Percentiles rank a stretch among this genome's conserved stretches.
Evolutionary conservation across 23 tunicate species (phyloP).

Genomic region (Halocynthia roretzi): DNA sequence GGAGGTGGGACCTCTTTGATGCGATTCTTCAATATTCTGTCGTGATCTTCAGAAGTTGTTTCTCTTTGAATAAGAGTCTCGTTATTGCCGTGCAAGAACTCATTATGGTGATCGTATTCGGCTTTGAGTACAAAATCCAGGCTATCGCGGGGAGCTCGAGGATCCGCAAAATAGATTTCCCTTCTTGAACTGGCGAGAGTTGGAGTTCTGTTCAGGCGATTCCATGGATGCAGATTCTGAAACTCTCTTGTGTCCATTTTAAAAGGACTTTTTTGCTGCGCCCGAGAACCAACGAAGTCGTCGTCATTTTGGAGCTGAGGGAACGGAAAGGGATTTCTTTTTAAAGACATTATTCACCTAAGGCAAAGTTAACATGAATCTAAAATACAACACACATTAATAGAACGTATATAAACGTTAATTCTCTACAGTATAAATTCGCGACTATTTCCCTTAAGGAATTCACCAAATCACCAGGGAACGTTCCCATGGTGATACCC

Average conservation of each 20-base stretch:
- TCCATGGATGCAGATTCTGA: slow-evolving; percentile 70
- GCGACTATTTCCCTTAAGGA: too few relatives aligned
- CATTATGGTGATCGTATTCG: slow-evolving; percentile 74
- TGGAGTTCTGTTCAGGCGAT: slow-evolving; percentile 51
- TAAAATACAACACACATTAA: too few relatives aligned
- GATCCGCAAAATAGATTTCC: slow-evolving; percentile 75
- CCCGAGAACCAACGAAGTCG: slow-evolving; percentile 55
- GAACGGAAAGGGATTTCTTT: slow-evolving; percentile 84
- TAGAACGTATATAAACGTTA: too few relatives aligned
- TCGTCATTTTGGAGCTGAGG: slow-evolving; percentile 81
- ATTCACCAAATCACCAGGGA: too few relatives aligned
- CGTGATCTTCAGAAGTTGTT: slow-evolving; percentile 62
- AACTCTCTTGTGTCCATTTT: slow-evolving; percentile 25
- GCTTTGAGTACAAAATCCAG: slow-evolving; percentile 92
- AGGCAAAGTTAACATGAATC: too few relatives aligned
- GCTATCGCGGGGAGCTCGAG: slow-evolving; percentile 79
- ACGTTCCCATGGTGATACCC: too few relatives aligned
- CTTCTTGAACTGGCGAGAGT: slow-evolving; percentile 80
- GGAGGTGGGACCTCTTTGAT: slow-evolving; percentile 62
- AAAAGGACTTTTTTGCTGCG: slow-evolving; percentile 65
- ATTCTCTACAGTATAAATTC: too few relatives aligned
- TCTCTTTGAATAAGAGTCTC: slow-evolving; percentile 58
- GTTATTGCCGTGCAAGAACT: slow-evolving; percentile 69
- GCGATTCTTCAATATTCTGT: slow-evolving; percentile 83
- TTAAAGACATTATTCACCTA: slow-evolving; percentile 38